phyloP scores from a whole-genome alignment of 2,888 invertebrate genomes.

The Cerastoderma edule region DNA sequence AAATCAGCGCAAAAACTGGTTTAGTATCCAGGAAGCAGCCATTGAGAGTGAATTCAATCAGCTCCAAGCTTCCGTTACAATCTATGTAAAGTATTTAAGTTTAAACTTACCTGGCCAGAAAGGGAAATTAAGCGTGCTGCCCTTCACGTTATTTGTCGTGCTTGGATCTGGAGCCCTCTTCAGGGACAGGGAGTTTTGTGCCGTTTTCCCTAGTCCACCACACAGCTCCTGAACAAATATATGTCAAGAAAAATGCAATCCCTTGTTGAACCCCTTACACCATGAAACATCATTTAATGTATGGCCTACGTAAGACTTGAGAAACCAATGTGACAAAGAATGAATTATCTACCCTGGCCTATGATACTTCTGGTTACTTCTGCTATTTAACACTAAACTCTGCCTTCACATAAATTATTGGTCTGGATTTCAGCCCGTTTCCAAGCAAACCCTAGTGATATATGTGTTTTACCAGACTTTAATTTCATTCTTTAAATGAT shows the following conservation, averaged over 20 bases:
- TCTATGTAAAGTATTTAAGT: no score
- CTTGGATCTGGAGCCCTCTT: slow-evolving; percentile 90
- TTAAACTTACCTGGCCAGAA: slow-evolving; percentile 93
- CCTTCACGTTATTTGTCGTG: slow-evolving; percentile 89
- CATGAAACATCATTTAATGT: not conserved
- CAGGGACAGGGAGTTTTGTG: slow-evolving; percentile 92
- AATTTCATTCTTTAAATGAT: no score
- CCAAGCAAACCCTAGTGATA: no score
- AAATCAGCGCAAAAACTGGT: no score
- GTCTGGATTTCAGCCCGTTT: no score
- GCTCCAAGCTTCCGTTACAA: no score
- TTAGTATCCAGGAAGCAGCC: no score
- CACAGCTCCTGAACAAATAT: slow-evolving; percentile 71
- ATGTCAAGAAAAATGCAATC: not conserved
- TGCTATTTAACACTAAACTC: not conserved
- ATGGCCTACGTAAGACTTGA: not conserved
- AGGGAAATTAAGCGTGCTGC: slow-evolving; percentile 91
- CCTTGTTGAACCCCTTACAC: not conserved
- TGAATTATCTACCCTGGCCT: not conserved
- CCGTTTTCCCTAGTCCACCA: slow-evolving; percentile 86
- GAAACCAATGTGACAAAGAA: not conserved
- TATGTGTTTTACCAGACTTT: no score
- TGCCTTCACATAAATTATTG: no score
- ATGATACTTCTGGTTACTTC: not conserved
- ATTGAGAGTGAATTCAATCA: no score